Base-by-base conservation (phyloP, 2,888 invertebrate species). In the Hyposoter didymator region DNA sequence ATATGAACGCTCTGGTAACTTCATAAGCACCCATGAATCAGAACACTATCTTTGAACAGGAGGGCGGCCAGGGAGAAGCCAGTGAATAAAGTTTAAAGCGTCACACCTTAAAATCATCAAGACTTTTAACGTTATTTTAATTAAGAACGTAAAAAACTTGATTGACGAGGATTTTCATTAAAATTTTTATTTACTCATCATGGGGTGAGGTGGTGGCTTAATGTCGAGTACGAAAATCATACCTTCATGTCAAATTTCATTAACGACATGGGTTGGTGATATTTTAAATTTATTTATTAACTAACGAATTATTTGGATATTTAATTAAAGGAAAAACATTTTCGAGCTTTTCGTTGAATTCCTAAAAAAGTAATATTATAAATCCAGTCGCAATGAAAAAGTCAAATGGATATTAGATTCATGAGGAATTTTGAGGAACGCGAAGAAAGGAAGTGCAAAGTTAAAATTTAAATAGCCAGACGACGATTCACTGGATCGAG, bases 1-100 rank as follows among this genome's bases (percentile, higher is more conserved):
- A 72, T 64, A 85, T 67, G 79, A 47, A 82, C 79, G 79, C 22
- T 35, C 82, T 59, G 70, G 85, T 72, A 52, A 82, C 64, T 79
- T 45, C 39, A 35, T 66, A 49, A 79, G 79, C 66, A 66, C 59
- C 62, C 66, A 45, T 55, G 43, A 52, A 35, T 28, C 17, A 49
- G 45, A 39, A n/a, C 19, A 78, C 39, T 55, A 39, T 32, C 45
- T 67, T 43, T 67, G 45, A 64, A 19, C 19, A 19, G 55, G 73
- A 43, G 17, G 22, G 14, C n/a, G 43, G 43, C 8, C 14, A 28
- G 8, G 22, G 45, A n/a, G n/a, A 28, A 47, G 3, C 12, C 47
- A 35, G 4, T 5, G 47, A 17, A 69, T 69, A 28, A 47, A n/a
- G 47, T 52, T n/a, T 35, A 12, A 52, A 72, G 52, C 72, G 47